These are phyloP conservation scores for Sebastes trivittatus DNA, from an alignment of 2,797 vertebrate genomes.

Conservation along the genomic window DNA sequence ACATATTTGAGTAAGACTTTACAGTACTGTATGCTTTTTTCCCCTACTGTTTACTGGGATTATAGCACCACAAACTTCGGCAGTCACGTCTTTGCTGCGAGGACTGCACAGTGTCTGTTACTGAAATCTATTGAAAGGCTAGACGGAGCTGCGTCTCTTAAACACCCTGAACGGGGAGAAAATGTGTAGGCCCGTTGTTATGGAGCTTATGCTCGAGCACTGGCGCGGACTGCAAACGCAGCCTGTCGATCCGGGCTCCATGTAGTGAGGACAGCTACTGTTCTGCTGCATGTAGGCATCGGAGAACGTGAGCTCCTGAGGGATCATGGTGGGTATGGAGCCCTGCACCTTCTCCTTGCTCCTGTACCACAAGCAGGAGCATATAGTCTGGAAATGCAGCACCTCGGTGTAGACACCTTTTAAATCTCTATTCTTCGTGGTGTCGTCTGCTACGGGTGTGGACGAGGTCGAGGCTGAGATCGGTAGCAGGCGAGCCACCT, in stretches of 20 bases:
- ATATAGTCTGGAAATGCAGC: conserved; percentile 96
- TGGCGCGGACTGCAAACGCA: conserved; percentile 90
- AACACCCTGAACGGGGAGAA: conserved; percentile 88
- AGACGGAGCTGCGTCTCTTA: conserved; percentile 92
- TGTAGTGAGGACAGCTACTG: conserved; percentile 79
- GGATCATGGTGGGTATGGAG: conserved; percentile 87
- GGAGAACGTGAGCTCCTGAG: conserved; percentile 89
- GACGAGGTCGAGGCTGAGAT: conserved; percentile 59
- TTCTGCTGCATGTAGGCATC: conserved; percentile 89
- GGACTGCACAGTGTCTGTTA: conserved; percentile 24
- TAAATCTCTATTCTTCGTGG: conserved; percentile 69
- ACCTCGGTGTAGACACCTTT: conserved; percentile 93
- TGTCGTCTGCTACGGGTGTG: conserved; percentile 48
- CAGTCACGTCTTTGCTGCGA: conserved; percentile 31
- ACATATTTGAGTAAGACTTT: conserved; percentile 36
- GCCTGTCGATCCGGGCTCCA: conserved; percentile 84
- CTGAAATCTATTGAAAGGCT: conserved; percentile 46
- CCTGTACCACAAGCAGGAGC: conserved; percentile 97
- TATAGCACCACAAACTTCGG: conserved; percentile 72
- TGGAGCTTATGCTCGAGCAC: conserved; percentile 90
- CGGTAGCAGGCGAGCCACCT: conserved; percentile 60
- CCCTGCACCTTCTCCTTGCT: conserved; percentile 92
- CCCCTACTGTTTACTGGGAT: conserved; percentile 54
- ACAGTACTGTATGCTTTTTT: conserved; percentile 35
- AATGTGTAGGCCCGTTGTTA: conserved; percentile 89